Evolutionary conservation across 2,797 vertebrate species (phyloP).

Genomic region (Apogon talboti): DNA sequence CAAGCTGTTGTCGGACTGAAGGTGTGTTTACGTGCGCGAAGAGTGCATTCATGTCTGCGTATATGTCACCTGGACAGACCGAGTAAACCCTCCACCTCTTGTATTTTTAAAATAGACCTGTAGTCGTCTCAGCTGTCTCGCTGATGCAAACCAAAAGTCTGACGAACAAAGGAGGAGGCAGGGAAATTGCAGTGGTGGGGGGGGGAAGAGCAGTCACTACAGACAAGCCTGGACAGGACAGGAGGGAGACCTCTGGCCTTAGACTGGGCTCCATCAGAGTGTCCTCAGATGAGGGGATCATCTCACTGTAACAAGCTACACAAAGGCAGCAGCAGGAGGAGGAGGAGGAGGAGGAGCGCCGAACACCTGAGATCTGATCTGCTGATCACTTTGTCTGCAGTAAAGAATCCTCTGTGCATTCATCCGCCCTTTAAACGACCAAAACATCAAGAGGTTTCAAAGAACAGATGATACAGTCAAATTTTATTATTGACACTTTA

Average conservation of each 20-base stretch:
- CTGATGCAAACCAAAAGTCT: conserved; percentile 58
- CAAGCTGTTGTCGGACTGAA: conserved; percentile 65
- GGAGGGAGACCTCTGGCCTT: conserved; percentile 65
- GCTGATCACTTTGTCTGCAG: conserved; percentile 64
- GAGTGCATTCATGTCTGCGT: no score
- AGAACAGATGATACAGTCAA: background rate
- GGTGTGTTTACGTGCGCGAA: conserved; percentile 38
- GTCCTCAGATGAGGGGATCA: conserved; percentile 36
- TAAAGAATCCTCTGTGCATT: conserved; percentile 45
- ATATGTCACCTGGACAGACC: conserved; percentile 62
- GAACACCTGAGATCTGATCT: conserved; percentile 74
- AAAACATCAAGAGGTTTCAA: background rate
- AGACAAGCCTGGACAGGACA: conserved; percentile 73
- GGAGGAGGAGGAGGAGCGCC: conserved; percentile 32
- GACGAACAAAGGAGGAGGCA: conserved; percentile 72
- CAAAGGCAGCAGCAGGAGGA: conserved; percentile 49
- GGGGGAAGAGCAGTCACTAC: conserved; percentile 72
- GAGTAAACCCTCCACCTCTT: conserved; percentile 61
- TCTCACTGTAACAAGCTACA: conserved; percentile 60
- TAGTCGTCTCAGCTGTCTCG: conserved; percentile 51
- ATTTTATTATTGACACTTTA: background rate
- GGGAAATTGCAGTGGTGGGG: conserved; percentile 42
- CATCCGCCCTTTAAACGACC: conserved; percentile 41
- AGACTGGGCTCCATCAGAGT: conserved; percentile 44
- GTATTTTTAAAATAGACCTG: conserved; percentile 45